Percentiles rank a stretch among this genome's conserved stretches.
Conservation (phyloP, 1,140 invertebrate genomes). For the Penaeus japonicus region DNA sequence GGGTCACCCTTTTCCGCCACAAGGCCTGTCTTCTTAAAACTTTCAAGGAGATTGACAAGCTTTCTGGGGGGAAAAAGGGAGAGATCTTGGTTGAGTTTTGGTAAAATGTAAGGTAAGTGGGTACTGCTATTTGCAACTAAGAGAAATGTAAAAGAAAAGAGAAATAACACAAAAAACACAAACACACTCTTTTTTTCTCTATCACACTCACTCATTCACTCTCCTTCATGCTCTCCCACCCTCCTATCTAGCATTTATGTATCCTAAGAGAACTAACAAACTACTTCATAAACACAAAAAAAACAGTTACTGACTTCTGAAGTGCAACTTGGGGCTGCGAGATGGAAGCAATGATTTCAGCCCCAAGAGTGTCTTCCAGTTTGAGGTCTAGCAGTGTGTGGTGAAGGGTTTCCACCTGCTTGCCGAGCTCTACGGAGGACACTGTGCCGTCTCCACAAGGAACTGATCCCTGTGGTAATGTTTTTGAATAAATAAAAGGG, state of each 20-base stretch:
- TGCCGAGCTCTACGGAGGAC: slow-evolving; percentile 65
- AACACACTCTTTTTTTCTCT: too few species aligned
- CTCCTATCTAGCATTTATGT: too few species aligned
- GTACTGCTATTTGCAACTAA: too few species aligned
- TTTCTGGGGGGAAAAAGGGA: slow-evolving; percentile 63
- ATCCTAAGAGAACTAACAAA: too few species aligned
- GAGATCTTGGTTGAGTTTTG: slow-evolving; percentile 4
- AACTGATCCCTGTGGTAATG: background rate
- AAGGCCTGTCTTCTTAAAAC: slow-evolving; percentile 44
- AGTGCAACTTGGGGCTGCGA: slow-evolving; percentile 71
- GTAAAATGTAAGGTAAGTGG: too few species aligned
- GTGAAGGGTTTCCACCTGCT: slow-evolving; percentile 69
- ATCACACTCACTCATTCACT: too few species aligned
- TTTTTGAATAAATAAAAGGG: background rate
- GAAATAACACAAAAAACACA: too few species aligned
- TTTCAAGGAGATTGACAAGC: slow-evolving; percentile 52
- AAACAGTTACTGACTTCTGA: slow-evolving; percentile 66
- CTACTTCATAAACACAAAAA: slow-evolving; percentile 16
- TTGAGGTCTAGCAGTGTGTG: slow-evolving; percentile 70
- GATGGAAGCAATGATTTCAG: slow-evolving; percentile 68
- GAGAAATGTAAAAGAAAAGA: too few species aligned
- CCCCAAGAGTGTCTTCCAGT: slow-evolving; percentile 70
- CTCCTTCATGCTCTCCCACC: too few species aligned
- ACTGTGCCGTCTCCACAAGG: slow-evolving; percentile 60
- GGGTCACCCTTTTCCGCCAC: slow-evolving; percentile 32